Percentiles rank a stretch among this genome's conserved stretches.
phyloP scores from a whole-genome alignment of 1,140 invertebrate species.

The Zaprionus ghesquierei region DNA sequence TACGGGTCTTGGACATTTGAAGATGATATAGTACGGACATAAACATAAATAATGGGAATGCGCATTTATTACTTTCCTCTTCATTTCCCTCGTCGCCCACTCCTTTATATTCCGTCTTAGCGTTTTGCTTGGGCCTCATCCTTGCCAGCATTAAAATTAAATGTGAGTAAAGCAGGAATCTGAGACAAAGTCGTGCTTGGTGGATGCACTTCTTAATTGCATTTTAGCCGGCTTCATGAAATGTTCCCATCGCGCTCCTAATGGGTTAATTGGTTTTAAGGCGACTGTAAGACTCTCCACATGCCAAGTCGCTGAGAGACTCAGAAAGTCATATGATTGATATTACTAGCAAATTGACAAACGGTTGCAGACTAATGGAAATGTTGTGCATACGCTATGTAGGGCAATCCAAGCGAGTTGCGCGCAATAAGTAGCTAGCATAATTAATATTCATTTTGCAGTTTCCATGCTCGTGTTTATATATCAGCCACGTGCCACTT shows the following conservation, averaged over 20 bases:
- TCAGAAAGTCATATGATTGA: slow-evolving; percentile 46
- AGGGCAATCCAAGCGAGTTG: background rate
- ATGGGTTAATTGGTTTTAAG: slow-evolving; percentile 76
- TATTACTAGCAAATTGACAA: slow-evolving; percentile 61
- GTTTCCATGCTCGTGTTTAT: slow-evolving; percentile 38
- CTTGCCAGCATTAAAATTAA: slow-evolving; percentile 74
- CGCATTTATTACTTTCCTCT: slow-evolving; percentile 74
- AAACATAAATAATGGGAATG: slow-evolving; percentile 80
- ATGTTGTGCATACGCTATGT: slow-evolving; percentile 53
- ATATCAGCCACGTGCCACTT: slow-evolving; percentile 28
- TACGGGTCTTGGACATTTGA: slow-evolving; percentile 60
- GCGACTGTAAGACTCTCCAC: slow-evolving; percentile 25
- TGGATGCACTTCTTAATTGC: slow-evolving; percentile 61
- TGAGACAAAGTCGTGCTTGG: slow-evolving; percentile 10
- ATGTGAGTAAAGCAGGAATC: slow-evolving; percentile 36
- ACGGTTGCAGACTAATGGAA: slow-evolving; percentile 65
- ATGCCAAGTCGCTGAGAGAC: background rate
- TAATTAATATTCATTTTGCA: slow-evolving; percentile 74
- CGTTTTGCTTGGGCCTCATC: slow-evolving; percentile 26
- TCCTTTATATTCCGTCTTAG: background rate
- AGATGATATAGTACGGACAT: slow-evolving; percentile 79
- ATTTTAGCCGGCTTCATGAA: slow-evolving; percentile 68
- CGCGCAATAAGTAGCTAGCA: background rate
- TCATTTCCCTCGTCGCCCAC: slow-evolving; percentile 19
- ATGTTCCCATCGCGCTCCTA: slow-evolving; percentile 50